Evolutionary conservation across 2,888 invertebrate species (phyloP), one percentile per base, ranked within the genome.

Genomic region (Drepanosiphum platanoidis): DNA sequence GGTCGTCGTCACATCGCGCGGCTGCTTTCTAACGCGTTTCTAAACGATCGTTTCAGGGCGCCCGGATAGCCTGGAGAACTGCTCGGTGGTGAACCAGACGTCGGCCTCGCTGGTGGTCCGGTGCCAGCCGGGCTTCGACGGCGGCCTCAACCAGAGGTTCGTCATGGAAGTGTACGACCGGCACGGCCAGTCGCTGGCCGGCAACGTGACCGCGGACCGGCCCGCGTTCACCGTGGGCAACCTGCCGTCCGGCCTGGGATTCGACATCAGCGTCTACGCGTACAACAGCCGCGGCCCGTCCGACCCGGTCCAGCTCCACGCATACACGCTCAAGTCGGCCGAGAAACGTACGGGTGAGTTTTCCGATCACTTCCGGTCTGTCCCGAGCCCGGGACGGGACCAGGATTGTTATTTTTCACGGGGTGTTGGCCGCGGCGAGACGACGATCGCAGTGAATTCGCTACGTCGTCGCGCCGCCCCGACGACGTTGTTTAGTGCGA

Each of bases 61-160:
- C 89, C 95, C 95, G 82, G 94, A 95, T 89, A 90, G 93, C 13
- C 91, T 94, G 87, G 91, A 92, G 87, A 94, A 95, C 90, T 95
- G 95, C 90, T 93, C 93, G 83, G 92, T 94, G 87, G 91, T 93
- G 87, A 95, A 95, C 90, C 93, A 94, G 89, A 94, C 94, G 46
- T 92, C 93, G 86, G 93, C 93, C 87, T 93, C 94, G 46, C 90
- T 95, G 88, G 92, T 93, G 90, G 93, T 94, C 87, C 94, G 94
- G 89, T 95, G 95, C 90, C 90, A 92, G 36, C 94, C 94, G 89
- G 94, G 94, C 86, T 95, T 94, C 90, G 93, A 95, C 89, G 95
- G 95, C 27, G 95, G 95, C 70, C 90, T 95, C 86, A 92, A 92
- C 87, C 94, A 94, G 90, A 92, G 92, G 89, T 95, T 94, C 90